Evolutionary conservation across 2,113 vertebrate species (phyloP).

Genomic region (Sisor rabdophorus): DNA sequence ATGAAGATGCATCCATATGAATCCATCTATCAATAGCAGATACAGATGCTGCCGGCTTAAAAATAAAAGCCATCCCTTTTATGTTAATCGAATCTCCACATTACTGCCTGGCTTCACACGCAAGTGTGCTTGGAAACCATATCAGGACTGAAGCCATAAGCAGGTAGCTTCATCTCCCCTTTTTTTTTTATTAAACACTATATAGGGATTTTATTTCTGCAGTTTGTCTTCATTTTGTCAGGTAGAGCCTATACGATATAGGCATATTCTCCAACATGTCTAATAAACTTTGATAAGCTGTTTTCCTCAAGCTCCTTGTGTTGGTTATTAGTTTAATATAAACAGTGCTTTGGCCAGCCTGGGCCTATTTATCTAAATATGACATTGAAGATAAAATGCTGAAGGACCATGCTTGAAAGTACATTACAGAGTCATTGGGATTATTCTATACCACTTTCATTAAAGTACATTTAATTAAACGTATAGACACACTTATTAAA

Average conservation of each 20-base stretch:
- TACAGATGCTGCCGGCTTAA: neutral
- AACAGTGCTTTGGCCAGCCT: neutral
- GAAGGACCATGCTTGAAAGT: neutral
- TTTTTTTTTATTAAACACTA: constrained; percentile 11
- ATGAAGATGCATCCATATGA: neutral
- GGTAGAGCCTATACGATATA: neutral
- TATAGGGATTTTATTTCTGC: constrained; percentile 7
- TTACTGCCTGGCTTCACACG: neutral
- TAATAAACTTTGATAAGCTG: constrained; percentile 11
- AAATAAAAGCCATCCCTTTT: neutral
- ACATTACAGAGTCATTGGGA: too few species aligned
- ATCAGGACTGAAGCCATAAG: constrained; percentile 11
- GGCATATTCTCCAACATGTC: constrained; percentile 2
- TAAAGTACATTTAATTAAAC: neutral
- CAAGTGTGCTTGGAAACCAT: neutral
- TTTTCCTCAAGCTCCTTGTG: constrained; percentile 3
- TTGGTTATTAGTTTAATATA: constrained; percentile 16
- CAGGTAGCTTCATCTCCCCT: neutral
- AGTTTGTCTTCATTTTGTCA: constrained; percentile 11
- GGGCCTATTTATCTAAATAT: constrained; percentile 18
- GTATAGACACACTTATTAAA: neutral
- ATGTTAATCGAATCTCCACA: constrained; percentile 12
- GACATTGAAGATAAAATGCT: neutral
- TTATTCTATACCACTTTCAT: neutral
- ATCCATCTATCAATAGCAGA: neutral